Evolutionary conservation across 2,888 invertebrate genomes (phyloP), one percentile per base, ranked within the genome.

Genomic region (Ormyrus thymus): DNA sequence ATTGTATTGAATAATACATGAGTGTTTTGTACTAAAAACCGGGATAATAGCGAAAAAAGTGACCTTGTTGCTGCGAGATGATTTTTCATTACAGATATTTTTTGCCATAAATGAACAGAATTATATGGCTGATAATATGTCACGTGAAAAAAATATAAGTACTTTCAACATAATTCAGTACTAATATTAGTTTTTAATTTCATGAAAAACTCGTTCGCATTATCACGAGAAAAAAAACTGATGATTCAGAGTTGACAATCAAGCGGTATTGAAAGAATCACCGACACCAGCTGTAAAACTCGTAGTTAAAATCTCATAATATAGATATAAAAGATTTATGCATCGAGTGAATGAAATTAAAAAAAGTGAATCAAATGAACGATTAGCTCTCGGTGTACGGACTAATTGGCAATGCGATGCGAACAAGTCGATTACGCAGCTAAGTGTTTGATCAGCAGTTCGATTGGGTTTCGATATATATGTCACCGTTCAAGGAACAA

Each of bases 341-440:
- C n/a, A 29, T 1, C 29, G n/a, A 9, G 51, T 46, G 8, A 29
- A 29, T 29, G 3, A 29, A 29, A 46, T 53, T 7, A 48, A 74
- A 74, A 29, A n/a, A 58, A 59, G 55, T 55, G 55, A 69, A 55
- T 53, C 51, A 48, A 69, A 69, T 76, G 55, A 50, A 2, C 48
- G 62, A 76, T 70, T 61, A 75, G 61, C 61, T 66, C 15, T 29
- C 66, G n/a, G 7, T 7, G 66, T 29, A 8, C n/a, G 46, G 15
- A 73, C 55, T 73, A 64, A 73, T 73, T 73, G 72, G 55, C 64
- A 46, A 62, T 55, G 59, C 43, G 58, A 46, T 64, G 48, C 48
- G 61, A 71, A 45, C 62, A 7, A 53, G 13, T 43, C 56, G 55
- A 73, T 65, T 73, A 58, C 56, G 61, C 13, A 58, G 29, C 1